These are phyloP conservation scores for Eupithecia exiguata DNA, from an alignment of 2,888 invertebrate genomes.

Conservation along the genomic window DNA sequence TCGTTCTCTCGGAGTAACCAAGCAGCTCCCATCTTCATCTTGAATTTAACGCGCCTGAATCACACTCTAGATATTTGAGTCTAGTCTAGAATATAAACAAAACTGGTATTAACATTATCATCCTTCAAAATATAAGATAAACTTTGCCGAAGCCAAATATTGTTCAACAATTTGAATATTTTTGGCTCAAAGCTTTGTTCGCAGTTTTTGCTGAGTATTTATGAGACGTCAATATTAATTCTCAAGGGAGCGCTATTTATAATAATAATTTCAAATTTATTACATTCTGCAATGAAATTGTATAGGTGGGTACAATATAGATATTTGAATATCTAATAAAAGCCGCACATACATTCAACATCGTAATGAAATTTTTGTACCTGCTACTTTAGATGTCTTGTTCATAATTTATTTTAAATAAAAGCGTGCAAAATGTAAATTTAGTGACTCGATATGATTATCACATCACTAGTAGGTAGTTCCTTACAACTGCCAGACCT, in stretches of 20 bases:
- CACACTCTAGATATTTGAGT: too few species aligned
- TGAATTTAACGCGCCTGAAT: constrained; percentile 44
- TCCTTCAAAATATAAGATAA: constrained; percentile 33
- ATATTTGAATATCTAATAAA: not conserved
- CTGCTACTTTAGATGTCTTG: too few species aligned
- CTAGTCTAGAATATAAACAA: constrained; percentile 45
- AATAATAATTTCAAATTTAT: constrained; percentile 13
- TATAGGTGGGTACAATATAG: not conserved
- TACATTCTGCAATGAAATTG: not conserved
- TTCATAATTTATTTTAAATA: not conserved
- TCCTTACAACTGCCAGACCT: constrained; percentile 37
- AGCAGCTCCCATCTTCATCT: constrained; percentile 49
- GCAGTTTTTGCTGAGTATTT: constrained; percentile 29
- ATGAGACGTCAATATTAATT: constrained; percentile 32
- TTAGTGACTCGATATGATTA: constrained; percentile 4
- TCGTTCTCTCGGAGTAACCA: constrained; percentile 18
- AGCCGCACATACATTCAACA: not conserved
- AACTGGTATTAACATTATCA: constrained; percentile 24
- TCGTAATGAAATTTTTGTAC: not conserved
- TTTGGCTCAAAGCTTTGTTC: constrained; percentile 32
- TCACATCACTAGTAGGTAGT: constrained; percentile 37
- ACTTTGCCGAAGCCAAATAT: constrained; percentile 32
- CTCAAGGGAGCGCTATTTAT: constrained; percentile 20
- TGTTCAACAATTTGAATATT: constrained; percentile 34
- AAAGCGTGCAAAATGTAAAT: not conserved